Evolutionary conservation across 1,140 invertebrate species (phyloP).

Genomic region (Zophobas atratus): DNA sequence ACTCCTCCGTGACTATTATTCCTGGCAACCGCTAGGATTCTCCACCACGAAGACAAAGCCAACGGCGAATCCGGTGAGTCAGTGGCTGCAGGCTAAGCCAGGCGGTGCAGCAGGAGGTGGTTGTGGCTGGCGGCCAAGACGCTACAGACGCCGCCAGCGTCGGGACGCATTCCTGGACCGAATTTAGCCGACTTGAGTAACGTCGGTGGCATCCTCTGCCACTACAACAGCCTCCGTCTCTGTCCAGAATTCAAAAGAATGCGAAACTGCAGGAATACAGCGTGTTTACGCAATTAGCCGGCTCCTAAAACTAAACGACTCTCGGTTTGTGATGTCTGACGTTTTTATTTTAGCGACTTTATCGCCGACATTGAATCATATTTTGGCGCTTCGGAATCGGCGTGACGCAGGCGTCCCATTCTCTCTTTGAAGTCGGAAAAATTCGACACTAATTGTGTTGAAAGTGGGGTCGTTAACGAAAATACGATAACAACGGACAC

Average conservation of each 20-base stretch:
- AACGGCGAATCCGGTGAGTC: constrained; percentile 52
- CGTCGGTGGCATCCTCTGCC: constrained; percentile 56
- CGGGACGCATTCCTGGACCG: constrained; percentile 60
- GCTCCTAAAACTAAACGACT: constrained; percentile 15
- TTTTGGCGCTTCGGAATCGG: not conserved
- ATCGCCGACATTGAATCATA: constrained; percentile 18
- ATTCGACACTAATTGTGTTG: not conserved
- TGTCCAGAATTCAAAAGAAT: no score
- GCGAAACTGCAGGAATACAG: no score
- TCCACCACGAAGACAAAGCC: constrained; percentile 6
- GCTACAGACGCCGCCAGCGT: constrained; percentile 56
- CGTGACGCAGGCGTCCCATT: not conserved
- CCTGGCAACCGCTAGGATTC: no score
- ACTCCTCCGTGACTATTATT: no score
- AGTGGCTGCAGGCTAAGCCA: constrained; percentile 58
- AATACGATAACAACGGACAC: not conserved
- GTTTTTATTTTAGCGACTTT: constrained; percentile 22
- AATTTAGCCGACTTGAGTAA: constrained; percentile 60
- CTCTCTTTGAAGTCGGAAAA: not conserved
- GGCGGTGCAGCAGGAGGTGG: constrained; percentile 61
- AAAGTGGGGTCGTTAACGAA: not conserved
- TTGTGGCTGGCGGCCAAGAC: constrained; percentile 60
- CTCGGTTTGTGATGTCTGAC: constrained; percentile 10
- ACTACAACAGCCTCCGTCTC: no score
- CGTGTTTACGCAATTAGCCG: constrained; percentile 5